Conservation (phyloP, 2,113 vertebrate species). For the Calidris pygmaea region DNA sequence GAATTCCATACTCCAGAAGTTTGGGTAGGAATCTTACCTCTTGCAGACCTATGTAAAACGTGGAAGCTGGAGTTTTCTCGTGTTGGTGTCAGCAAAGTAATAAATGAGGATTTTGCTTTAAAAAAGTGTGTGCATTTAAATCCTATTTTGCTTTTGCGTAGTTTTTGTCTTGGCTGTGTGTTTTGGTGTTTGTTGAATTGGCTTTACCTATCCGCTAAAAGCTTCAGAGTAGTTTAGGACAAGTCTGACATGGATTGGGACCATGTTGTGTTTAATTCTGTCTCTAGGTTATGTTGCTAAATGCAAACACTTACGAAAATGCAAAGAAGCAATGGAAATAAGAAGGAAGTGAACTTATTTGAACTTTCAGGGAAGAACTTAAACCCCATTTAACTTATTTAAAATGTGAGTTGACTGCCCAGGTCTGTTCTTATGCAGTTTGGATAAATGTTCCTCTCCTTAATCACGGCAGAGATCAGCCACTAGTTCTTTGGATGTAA, state of each 20-base stretch:
- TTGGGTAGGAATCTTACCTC: background rate
- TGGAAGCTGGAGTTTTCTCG: background rate
- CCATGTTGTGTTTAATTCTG: conserved; percentile 3
- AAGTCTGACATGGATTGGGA: background rate
- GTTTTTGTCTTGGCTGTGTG: background rate
- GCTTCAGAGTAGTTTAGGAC: background rate
- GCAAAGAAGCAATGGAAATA: background rate
- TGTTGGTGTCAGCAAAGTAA: background rate
- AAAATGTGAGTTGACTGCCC: conserved; percentile 13
- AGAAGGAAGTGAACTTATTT: conserved; percentile 40
- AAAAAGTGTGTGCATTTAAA: background rate
- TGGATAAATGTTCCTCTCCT: conserved; percentile 4
- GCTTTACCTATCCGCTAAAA: background rate
- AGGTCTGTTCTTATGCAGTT: conserved; percentile 33
- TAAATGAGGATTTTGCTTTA: background rate
- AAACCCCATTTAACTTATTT: background rate
- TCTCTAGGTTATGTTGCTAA: conserved; percentile 13
- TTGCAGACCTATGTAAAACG: background rate
- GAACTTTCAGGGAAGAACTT: conserved; percentile 29
- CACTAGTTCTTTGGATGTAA: conserved; percentile 48
- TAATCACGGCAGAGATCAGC: conserved; percentile 42
- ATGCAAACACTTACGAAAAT: background rate
- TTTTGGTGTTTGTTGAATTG: background rate
- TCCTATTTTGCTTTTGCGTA: background rate
- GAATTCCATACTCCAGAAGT: background rate